Base-by-base conservation (phyloP, 2,888 invertebrate genomes). In the Eurytoma californica region DNA sequence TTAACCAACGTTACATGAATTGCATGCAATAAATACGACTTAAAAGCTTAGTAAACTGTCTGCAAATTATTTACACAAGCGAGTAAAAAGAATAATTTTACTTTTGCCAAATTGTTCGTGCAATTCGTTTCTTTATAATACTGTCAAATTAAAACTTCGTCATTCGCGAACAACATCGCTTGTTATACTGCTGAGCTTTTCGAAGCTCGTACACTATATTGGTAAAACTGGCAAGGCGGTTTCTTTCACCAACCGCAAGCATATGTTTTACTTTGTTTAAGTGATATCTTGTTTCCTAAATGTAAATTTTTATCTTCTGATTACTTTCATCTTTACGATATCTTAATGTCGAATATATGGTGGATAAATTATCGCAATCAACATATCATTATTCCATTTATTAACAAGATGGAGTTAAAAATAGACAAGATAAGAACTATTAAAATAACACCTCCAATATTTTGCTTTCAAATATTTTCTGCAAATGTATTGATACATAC, bases 131-230 rank as follows among this genome's bases (percentile, higher is more conserved):
- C 39, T 49, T 30, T 30, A 55, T 47, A 47, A 18, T 63, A 18
- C 39, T 39, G 53, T 7, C 18, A 58, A 65, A 14, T 18, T 63
- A 63, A 72, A 63, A 53, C 20, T 39, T 65, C 20, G 55, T 63
- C 55, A n/a, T 72, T 24, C 72, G 24, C 65, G 39, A 63, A 55
- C 63, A 63, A 51, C 72, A 39, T 63, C 72, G 13, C 55, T 39
- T 30, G 20, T 20, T n/a, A 7, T 9, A 55, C 63, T 72, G 16
- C 53, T 61, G 61, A 63, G 28, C 51, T 63, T 72, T 69, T 61
- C n/a, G 9, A 12, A 68, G 68, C 53, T 18, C 55, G 39, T 67
- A 53, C 20, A 51, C 14, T 68, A 13, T 24, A 55, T 53, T 24
- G 53, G 53, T 28, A 55, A 18, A 14, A 30, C 30, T 30, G 13